Evolutionary conservation across 2,113 vertebrate species (phyloP).

Genomic region (Suncus etruscus): DNA sequence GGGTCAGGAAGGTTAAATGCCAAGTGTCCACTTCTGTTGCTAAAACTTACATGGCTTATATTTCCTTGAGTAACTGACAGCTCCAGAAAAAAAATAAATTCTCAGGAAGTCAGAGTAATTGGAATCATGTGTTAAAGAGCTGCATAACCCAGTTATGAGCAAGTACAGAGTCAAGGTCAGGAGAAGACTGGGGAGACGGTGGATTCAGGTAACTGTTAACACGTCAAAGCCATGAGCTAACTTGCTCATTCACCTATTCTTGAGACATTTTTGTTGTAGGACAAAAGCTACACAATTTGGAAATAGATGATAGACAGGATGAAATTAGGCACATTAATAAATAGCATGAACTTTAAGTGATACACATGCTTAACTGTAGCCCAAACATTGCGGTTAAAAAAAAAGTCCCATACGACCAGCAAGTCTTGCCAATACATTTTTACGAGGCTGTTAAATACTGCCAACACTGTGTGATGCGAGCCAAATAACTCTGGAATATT

Average conservation of each 20-base stretch:
- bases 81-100: constrained; percentile 24
- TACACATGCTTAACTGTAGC: constrained; percentile 42
- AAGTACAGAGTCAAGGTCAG: neutral
- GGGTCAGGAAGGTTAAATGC: neutral
- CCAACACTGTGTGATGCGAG: constrained; percentile 54
- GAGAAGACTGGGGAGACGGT: neutral
- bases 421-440: constrained; percentile 70
- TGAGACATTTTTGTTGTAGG: constrained; percentile 14
- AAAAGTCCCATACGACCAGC: constrained; percentile 32
- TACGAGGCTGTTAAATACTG: constrained; percentile 68
- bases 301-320: constrained; percentile 38
- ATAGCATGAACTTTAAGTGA: constrained; percentile 60
- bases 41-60: neutral
- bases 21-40: neutral
- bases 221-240: neutral
- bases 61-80: neutral
- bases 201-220: neutral
- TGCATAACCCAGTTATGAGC: neutral
- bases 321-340: constrained; percentile 64
- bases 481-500: constrained; percentile 63
- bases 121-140: neutral
- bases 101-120: neutral
- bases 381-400: constrained; percentile 59
- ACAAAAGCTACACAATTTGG: constrained; percentile 40
- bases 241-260: neutral